A percentile compares a stretch with the other conserved stretches of the same genome.
These are phyloP conservation scores for Platichthys flesus DNA, from an alignment of 2,113 vertebrate genomes.

Conservation along the genomic window DNA sequence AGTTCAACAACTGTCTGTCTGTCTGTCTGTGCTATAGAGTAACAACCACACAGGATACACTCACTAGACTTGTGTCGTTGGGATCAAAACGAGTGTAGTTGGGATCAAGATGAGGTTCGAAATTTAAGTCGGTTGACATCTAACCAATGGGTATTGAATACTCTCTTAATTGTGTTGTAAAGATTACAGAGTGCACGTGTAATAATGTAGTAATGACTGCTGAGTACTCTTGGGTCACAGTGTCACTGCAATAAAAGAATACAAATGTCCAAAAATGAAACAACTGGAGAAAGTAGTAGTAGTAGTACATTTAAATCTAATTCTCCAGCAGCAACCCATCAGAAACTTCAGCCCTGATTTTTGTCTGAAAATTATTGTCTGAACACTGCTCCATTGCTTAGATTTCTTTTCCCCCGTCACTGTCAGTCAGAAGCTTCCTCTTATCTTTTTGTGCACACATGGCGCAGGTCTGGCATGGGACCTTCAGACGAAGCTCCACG, in stretches of 20 bases:
- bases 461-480: conserved; percentile 86
- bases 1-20: too few relatives aligned
- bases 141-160: neutral
- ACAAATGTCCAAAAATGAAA: too few relatives aligned
- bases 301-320: too few relatives aligned
- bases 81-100: too few relatives aligned
- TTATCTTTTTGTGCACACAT: neutral
- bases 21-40: neutral
- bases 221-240: neutral
- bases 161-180: too few relatives aligned
- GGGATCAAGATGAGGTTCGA: neutral
- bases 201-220: neutral
- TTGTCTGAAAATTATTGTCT: too few relatives aligned
- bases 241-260: neutral
- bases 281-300: too few relatives aligned
- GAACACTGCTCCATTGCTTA: too few relatives aligned
- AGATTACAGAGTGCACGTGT: neutral
- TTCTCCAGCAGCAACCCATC: too few relatives aligned
- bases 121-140: neutral
- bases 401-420: neutral
- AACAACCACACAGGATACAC: too few relatives aligned
- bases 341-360: too few relatives aligned
- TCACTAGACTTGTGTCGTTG: too few relatives aligned
- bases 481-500: conserved; percentile 86
- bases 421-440: neutral